phyloP scores from a whole-genome alignment of 1,140 invertebrate species.

The Melanaphis sacchari region DNA sequence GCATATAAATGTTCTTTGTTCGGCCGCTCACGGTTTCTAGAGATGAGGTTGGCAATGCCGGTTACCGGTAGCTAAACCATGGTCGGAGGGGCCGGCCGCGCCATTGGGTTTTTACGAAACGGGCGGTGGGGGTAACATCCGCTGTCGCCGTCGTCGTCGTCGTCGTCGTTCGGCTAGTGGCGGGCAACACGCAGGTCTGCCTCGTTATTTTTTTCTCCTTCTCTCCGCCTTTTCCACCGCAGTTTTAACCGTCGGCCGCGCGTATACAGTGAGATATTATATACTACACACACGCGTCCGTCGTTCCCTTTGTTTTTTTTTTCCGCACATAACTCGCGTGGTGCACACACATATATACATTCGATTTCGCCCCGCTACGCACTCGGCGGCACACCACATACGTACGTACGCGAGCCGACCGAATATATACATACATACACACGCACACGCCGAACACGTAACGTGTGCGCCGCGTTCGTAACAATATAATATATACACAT shows the following conservation, averaged over 20 bases:
- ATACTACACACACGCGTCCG: slow-evolving; percentile 39
- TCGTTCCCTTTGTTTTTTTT: slow-evolving; percentile 58
- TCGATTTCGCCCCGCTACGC: slow-evolving; percentile 15
- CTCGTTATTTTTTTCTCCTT: slow-evolving; percentile 56
- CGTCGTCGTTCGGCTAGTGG: slow-evolving; percentile 53
- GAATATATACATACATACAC: slow-evolving; percentile 49
- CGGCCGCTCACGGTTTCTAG: slow-evolving; percentile 51
- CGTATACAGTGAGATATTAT: slow-evolving; percentile 49
- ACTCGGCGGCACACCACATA: background rate
- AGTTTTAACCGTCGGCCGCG: slow-evolving; percentile 65
- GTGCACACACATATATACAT: slow-evolving; percentile 24
- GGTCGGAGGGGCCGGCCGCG: slow-evolving; percentile 51
- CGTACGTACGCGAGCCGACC: slow-evolving; percentile 20
- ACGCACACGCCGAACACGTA: slow-evolving; percentile 38
- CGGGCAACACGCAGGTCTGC: slow-evolving; percentile 57
- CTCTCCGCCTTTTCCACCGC: slow-evolving; percentile 57
- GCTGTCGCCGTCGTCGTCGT: slow-evolving; percentile 37
- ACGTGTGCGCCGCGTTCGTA: slow-evolving; percentile 39
- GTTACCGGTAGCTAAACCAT: slow-evolving; percentile 45
- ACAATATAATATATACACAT: background rate
- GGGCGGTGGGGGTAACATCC: slow-evolving; percentile 53
- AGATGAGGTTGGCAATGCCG: slow-evolving; percentile 57
- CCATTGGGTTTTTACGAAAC: slow-evolving; percentile 57
- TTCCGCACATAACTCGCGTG: slow-evolving; percentile 18
- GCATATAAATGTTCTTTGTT: slow-evolving; percentile 56